phyloP scores from a whole-genome alignment of 2,888 invertebrate genomes.

The Drosophila meridiana region DNA sequence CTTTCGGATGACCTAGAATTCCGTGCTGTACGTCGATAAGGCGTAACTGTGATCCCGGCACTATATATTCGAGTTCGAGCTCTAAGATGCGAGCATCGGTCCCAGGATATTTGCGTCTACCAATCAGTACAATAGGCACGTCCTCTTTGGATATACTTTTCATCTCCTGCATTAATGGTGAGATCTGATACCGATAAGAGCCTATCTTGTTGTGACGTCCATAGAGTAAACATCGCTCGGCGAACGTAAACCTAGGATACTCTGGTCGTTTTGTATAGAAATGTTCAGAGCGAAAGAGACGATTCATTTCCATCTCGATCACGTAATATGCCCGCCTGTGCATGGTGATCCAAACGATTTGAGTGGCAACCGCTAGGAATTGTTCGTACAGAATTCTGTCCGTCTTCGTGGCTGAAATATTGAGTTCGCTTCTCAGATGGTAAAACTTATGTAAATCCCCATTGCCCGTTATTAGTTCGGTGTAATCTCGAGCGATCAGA shows the following conservation, averaged over 20 bases:
- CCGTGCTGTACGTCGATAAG: neutral
- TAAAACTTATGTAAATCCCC: neutral
- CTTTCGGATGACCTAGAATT: conserved; percentile 2
- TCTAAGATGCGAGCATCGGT: neutral
- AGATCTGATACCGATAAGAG: neutral
- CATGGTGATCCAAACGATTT: conserved; percentile 6
- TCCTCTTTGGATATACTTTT: neutral
- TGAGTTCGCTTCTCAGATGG: neutral
- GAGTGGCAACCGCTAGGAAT: conserved; percentile 1
- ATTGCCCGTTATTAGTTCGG: neutral
- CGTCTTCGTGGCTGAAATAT: neutral
- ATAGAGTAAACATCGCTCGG: neutral
- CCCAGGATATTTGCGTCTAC: neutral
- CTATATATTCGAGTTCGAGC: conserved; percentile 1
- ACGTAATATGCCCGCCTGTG: neutral
- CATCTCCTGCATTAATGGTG: conserved; percentile 1
- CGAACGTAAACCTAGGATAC: neutral
- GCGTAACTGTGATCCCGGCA: neutral
- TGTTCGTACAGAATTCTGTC: neutral
- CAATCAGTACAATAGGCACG: neutral
- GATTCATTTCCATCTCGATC: conserved; percentile 10
- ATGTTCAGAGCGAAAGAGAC: conserved; percentile 4
- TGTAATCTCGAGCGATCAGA: conserved; percentile 5
- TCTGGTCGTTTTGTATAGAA: neutral
- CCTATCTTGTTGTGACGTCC: neutral